A percentile compares a stretch with the other conserved stretches of the same genome.
These are phyloP conservation scores for Nomada flava DNA, from an alignment of 2,888 invertebrate species.

Conservation along the genomic window DNA sequence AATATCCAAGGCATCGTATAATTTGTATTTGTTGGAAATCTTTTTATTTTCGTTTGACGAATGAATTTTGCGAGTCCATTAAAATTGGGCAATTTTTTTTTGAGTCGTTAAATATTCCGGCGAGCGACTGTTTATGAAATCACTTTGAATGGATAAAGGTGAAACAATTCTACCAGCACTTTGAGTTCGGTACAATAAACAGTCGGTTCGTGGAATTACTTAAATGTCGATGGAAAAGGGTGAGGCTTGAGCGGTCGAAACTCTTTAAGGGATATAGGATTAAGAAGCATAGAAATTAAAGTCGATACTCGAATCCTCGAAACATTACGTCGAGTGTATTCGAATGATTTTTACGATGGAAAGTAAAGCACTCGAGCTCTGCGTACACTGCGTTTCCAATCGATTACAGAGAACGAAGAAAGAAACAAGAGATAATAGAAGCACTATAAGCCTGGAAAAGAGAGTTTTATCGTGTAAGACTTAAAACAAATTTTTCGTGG, in stretches of 20 bases:
- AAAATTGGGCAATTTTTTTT: too few species aligned
- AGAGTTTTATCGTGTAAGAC: background rate
- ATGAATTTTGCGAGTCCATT: background rate
- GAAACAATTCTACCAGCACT: background rate
- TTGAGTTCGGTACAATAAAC: background rate
- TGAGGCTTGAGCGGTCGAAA: too few species aligned
- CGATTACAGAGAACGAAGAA: background rate
- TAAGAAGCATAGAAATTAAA: constrained; percentile 5
- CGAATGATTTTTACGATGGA: constrained; percentile 14
- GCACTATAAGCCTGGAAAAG: background rate
- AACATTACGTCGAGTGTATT: constrained; percentile 2
- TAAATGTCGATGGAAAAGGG: background rate
- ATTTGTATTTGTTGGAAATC: too few species aligned
- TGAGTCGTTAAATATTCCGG: too few species aligned
- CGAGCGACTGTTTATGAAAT: too few species aligned
- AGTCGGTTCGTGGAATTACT: background rate
- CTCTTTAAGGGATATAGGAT: constrained; percentile 8
- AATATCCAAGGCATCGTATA: too few species aligned
- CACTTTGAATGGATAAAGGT: background rate
- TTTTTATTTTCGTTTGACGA: background rate
- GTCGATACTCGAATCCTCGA: constrained; percentile 9
- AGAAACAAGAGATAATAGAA: constrained; percentile 9
- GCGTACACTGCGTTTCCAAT: constrained; percentile 17
- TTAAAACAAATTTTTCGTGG: background rate
- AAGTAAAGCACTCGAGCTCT: background rate